Evolutionary conservation across 92 coral and sea anemone genomes (phyloP), one percentile per base, ranked within the genome.

Genomic region (Porites cylindrica): DNA sequence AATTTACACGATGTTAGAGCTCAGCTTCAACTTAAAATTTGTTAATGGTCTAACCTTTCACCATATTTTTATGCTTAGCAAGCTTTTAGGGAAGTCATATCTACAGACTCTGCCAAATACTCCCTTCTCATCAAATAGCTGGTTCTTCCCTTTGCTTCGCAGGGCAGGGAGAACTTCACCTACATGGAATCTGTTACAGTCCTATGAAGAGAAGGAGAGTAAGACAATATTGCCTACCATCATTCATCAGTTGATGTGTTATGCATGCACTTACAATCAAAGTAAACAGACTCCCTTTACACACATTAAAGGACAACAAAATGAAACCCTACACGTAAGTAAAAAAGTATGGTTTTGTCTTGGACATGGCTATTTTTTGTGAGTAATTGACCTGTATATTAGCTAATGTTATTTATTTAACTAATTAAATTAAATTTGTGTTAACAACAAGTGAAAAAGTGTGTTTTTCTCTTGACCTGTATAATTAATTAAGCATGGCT

Each of bases 71-170:
- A 90, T 66, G 69, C 84, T 93, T 19, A 82, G 51, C 56, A 89
- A 77, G 69, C 95, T 79, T 79, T 89, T 92, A 20, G 96, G 93
- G 63, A 90, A 90, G 78, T 90, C 96, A 72, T 93, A 93, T 12
- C 96, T 63, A 66, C 96, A 87, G 58, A 90, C 93, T 68, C 94
- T 69, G 32, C 90, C 91, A 86, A 93, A 93, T 0, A 90, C 92
- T 1, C 96, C 90, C 79, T 93, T 93, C 72, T 88, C 94, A 63
- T 90, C 93, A 77, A 93, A 91, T n/a, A 93, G 88, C 72, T 90
- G 72, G 47, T 91, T 91, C 47, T 89, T 84, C 16, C 96, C 96
- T 68, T 93, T 93, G 47, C 90, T 70, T 66, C 94, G 51, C 10
- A 93, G 73, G 58, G 94, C 91, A 63, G 91, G 81, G 82, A 93